Percentiles rank a stretch among this genome's conserved stretches.
Evolutionary conservation across 2,113 vertebrate species (phyloP).

Genomic region (Psephotus haematonotus): DNA sequence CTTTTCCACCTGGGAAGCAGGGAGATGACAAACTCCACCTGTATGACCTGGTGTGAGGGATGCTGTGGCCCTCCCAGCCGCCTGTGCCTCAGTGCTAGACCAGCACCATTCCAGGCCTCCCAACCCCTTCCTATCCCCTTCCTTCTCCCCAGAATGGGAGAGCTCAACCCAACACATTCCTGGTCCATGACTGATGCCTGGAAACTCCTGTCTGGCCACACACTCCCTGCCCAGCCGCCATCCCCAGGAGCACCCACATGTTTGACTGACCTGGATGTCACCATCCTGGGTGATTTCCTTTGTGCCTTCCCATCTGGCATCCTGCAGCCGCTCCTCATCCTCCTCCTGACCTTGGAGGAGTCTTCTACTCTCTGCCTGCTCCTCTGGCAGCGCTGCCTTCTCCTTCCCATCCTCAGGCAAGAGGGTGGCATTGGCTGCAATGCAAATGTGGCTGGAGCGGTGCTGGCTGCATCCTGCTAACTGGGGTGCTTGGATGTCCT

Average conservation of each 20-base stretch:
- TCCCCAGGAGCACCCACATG: not conserved
- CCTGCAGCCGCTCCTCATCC: not conserved
- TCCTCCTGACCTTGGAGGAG: slow-evolving; percentile 53
- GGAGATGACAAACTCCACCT: not conserved
- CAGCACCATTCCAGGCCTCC: fast-evolving
- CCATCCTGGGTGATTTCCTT: not conserved
- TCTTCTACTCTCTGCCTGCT: not conserved
- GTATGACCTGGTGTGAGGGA: not conserved
- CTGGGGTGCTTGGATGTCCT: not conserved
- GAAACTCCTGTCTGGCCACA: not conserved
- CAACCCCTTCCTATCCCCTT: not conserved
- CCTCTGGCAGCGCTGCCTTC: not conserved
- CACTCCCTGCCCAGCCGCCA: fast-evolving
- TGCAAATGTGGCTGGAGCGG: fast-evolving
- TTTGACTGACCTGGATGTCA: not conserved
- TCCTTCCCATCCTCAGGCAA: not conserved
- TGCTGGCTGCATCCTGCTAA: fast-evolving
- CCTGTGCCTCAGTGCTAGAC: not conserved
- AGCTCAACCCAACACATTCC: not conserved
- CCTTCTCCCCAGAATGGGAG: not conserved
- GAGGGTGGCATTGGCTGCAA: not conserved
- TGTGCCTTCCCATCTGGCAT: not conserved
- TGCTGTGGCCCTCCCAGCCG: not conserved
- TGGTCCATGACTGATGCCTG: not conserved
- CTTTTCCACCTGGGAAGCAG: slow-evolving; percentile 76